Evolutionary conservation across 2,888 invertebrate genomes (phyloP), one percentile per base, ranked within the genome.

Genomic region (Melanostoma mellinum): DNA sequence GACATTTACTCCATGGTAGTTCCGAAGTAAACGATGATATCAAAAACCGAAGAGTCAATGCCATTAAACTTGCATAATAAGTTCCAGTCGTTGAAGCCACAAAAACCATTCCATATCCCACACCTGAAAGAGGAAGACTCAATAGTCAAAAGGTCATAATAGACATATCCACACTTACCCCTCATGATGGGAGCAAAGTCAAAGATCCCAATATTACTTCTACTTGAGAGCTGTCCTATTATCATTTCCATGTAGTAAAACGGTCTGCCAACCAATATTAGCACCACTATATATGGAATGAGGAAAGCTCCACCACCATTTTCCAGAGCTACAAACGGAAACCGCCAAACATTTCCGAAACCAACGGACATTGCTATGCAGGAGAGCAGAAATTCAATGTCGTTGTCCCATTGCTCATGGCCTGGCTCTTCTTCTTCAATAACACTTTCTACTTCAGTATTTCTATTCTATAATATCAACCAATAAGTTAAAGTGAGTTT

Each of bases 171-270:
- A 52, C 8, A 65, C 73, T 60, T 58, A 84, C 84, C 95, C 93
- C 94, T 93, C 88, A 95, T 92, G 0, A 94, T 92, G 10, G 95
- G 95, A 3, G 93, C 92, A 87, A 94, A 92, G 81, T 95, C 95
- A 79, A 91, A 92, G 35, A 94, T 93, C 86, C 94, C 94, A 4
- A 94, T 93, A 76, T 94, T 94, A 20, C 95, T 95, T 75, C 93
- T 92, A 82, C 94, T 94, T 30, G 94, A 93, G 88, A 95, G 96
- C 89, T 96, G 96, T 0, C 96, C 96, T 46, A 96, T 89, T 4
- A 94, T 89, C 92, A 95, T 94, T 90, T 96, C 96, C 91, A 96
- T 90, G 86, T 94, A 95, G 87, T 96, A 95, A 71, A 96, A 92
- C 0, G 95, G 95, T 84, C 94, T 92, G 2, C 95, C 95, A 32